Evolutionary conservation across 2,797 vertebrate genomes (phyloP).

Genomic region (Tapera naevia): DNA sequence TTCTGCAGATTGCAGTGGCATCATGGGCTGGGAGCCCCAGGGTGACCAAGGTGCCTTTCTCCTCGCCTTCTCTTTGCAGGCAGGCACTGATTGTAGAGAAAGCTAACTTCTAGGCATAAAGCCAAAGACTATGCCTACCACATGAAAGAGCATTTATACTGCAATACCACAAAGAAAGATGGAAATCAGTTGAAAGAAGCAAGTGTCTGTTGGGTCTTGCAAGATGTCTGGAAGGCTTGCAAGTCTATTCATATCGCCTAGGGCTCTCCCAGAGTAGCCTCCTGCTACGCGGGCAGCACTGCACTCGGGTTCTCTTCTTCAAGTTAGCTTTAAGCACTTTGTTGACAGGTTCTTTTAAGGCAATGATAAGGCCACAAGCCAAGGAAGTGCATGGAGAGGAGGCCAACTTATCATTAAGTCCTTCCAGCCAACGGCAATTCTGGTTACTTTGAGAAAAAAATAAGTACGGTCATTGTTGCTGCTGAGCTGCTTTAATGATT

Average conservation of each 20-base stretch:
- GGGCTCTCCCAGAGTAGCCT: constrained; percentile 51
- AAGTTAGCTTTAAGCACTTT: constrained; percentile 23
- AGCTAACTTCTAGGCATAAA: constrained; percentile 46
- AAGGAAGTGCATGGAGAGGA: not conserved
- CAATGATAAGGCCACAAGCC: constrained; percentile 25
- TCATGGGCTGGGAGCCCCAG: not conserved
- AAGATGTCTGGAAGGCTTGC: constrained; percentile 55
- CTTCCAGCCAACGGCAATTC: not conserved
- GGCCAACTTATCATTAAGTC: not conserved
- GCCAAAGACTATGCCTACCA: constrained; percentile 53
- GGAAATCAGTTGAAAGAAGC: constrained; percentile 59
- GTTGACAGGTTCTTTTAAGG: constrained; percentile 42
- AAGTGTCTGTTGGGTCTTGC: constrained; percentile 64
- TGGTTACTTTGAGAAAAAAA: not conserved
- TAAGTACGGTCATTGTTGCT: not conserved
- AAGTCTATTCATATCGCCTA: constrained; percentile 19
- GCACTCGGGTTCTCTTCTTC: not conserved
- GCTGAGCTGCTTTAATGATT: not conserved
- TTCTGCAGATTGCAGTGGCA: not conserved
- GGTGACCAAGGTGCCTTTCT: constrained; percentile 2
- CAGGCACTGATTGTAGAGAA: constrained; percentile 1
- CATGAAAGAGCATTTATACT: constrained; percentile 62
- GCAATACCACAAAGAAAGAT: constrained; percentile 57
- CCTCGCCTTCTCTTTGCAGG: not conserved
- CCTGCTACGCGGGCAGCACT: not conserved